A percentile compares a stretch with the other conserved stretches of the same genome.
Conservation (phyloP, 2,113 vertebrate species). For the Paramisgurnus dabryanus region DNA sequence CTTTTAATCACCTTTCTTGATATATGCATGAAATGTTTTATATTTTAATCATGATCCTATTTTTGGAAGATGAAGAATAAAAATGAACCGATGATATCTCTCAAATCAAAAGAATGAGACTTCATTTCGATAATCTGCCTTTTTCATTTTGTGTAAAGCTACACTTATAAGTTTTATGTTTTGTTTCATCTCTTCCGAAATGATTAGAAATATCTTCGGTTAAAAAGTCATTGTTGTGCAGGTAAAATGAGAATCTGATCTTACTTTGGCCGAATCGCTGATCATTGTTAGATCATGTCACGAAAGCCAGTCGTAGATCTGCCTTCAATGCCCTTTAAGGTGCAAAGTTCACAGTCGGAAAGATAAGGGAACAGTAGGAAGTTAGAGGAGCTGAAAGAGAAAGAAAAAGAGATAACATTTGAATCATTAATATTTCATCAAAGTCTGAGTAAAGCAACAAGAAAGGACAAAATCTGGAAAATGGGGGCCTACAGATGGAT, state of each 20-base stretch:
- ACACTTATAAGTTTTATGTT: background rate
- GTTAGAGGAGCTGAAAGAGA: slow-evolving; percentile 9
- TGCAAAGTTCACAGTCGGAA: slow-evolving; percentile 59
- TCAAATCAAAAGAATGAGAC: slow-evolving; percentile 41
- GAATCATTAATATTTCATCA: slow-evolving; percentile 61
- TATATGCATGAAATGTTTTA: too few relatives aligned
- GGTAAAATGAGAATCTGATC: slow-evolving; percentile 66
- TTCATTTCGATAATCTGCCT: slow-evolving; percentile 9
- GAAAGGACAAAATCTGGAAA: slow-evolving; percentile 21
- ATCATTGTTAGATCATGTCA: slow-evolving; percentile 74
- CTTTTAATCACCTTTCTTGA: too few relatives aligned
- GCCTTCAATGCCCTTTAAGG: slow-evolving; percentile 64
- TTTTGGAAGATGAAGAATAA: too few relatives aligned
- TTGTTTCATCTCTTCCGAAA: background rate
- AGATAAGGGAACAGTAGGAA: slow-evolving; percentile 39
- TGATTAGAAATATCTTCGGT: background rate
- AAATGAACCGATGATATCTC: background rate
- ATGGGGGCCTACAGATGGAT: slow-evolving; percentile 6
- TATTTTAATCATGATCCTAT: too few relatives aligned
- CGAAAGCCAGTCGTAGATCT: slow-evolving; percentile 69
- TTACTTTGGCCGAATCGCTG: slow-evolving; percentile 66
- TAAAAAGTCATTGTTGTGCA: slow-evolving; percentile 40
- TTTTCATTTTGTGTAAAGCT: slow-evolving; percentile 4
- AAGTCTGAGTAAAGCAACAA: slow-evolving; percentile 49
- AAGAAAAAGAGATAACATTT: slow-evolving; percentile 41